Evolutionary conservation across 2,888 invertebrate genomes (phyloP).

Genomic region (Coleophora flavipennella): DNA sequence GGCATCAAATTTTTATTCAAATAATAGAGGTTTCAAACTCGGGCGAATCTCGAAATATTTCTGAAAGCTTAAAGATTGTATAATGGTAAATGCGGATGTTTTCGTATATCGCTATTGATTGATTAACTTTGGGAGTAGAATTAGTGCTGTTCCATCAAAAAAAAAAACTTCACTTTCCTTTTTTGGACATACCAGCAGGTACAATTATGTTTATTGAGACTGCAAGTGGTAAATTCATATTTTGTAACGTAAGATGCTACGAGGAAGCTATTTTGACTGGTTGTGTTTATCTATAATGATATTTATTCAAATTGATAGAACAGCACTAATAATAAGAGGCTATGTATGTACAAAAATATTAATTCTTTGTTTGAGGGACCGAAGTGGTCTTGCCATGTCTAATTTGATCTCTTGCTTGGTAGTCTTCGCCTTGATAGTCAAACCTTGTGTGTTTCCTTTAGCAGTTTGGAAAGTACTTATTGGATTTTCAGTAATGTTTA

Average conservation of each 20-base stretch:
- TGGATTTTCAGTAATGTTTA: constrained; percentile 33
- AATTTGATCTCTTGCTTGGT: constrained; percentile 62
- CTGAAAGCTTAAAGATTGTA: constrained; percentile 37
- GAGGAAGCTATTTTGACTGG: constrained; percentile 23
- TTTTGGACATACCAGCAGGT: constrained; percentile 12
- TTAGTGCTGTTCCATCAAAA: constrained; percentile 51
- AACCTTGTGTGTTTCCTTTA: constrained; percentile 38
- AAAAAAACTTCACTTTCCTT: constrained; percentile 4
- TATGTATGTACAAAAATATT: constrained; percentile 54
- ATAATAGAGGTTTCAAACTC: constrained; percentile 21
- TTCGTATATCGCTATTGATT: constrained; percentile 35
- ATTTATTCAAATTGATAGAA: constrained; percentile 30
- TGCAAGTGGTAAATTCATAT: neutral
- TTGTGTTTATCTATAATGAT: constrained; percentile 23
- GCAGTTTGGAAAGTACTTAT: constrained; percentile 37
- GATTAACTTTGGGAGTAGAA: constrained; percentile 21
- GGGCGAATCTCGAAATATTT: no score
- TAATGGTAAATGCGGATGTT: constrained; percentile 35
- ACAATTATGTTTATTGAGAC: constrained; percentile 3
- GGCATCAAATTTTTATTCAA: neutral
- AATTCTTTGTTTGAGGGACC: constrained; percentile 39
- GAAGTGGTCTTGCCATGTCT: constrained; percentile 55
- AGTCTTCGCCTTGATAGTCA: constrained; percentile 36
- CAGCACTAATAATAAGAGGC: constrained; percentile 53
- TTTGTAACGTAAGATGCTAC: constrained; percentile 25